Evolutionary conservation across 1,140 invertebrate species (phyloP), one percentile per base, ranked within the genome.

Genomic region (Drosophila sp.): DNA sequence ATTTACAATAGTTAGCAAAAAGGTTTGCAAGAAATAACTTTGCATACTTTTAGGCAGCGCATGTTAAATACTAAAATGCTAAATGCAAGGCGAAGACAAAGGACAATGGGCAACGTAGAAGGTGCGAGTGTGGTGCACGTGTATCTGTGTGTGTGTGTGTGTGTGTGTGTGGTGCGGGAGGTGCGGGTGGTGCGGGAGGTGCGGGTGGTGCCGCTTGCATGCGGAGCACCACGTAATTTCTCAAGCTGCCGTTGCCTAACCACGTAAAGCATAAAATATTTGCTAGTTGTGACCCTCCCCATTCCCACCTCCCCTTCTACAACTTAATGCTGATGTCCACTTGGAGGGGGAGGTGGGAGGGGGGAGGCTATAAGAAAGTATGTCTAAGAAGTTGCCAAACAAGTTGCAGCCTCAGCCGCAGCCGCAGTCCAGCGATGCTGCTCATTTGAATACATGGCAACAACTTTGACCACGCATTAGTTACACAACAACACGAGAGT

Each of bases 191-290:
- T 36, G 48, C n/a, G 27, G 32, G 58, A n/a, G 46, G 18, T 14
- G 8, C 2, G 14, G 2, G 9, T 40, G 11, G 27, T 36, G 48
- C n/a, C 11, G n/a, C 16, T 21, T 66, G 70, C 45, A 65, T 69
- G 66, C 54, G 66, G 67, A 61, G 36, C 29, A 77, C 83, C 83
- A 87, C 83, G 83, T 87, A 87, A 87, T 87, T 87, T 87, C 83
- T 87, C 83, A 89, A 87, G 73, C 80, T 82, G 86, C 82, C 82
- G 48, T 69, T 56, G 62, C 75, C 66, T 79, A 82, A 87, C 83
- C 83, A 87, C 83, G 83, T 87, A 87, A 87, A 89, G 79, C 83
- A 87, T 87, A 87, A 87, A 87, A 87, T 87, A 87, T 89, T 87
- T 89, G 65, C 76, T 53, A 78, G 82, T 54, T 69, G 69, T 75